These are phyloP conservation scores for Xiphydria camelus DNA, from an alignment of 2,888 invertebrate genomes.

Conservation along the genomic window DNA sequence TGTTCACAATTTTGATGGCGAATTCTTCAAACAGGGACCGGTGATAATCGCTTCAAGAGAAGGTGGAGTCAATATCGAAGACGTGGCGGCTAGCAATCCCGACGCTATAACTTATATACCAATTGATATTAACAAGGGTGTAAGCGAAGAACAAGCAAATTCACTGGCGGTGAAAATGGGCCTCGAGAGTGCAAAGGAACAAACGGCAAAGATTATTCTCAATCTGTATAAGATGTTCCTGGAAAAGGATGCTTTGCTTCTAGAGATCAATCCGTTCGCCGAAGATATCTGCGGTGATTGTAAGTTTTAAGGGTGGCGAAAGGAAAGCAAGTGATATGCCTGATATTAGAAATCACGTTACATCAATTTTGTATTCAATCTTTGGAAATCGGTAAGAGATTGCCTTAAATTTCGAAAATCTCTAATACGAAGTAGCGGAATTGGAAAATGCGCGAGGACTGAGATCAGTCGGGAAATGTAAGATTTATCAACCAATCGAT, in stretches of 20 bases:
- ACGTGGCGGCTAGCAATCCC: constrained; percentile 86
- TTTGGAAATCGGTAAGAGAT: too few relatives aligned
- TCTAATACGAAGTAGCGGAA: too few relatives aligned
- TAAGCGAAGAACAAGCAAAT: constrained; percentile 71
- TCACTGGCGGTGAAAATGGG: constrained; percentile 64
- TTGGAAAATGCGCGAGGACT: too few relatives aligned
- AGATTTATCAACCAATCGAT: neutral
- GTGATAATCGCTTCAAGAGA: constrained; percentile 91
- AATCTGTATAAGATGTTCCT: constrained; percentile 62
- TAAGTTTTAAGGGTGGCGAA: too few relatives aligned
- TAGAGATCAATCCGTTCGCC: constrained; percentile 66
- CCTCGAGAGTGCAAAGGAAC: constrained; percentile 18
- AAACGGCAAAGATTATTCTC: constrained; percentile 19
- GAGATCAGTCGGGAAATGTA: too few relatives aligned
- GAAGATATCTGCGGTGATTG: constrained; percentile 56
- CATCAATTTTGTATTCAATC: constrained; percentile 9
- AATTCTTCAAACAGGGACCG: constrained; percentile 78
- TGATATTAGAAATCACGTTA: neutral
- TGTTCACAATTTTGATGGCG: too few relatives aligned
- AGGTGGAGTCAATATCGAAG: constrained; percentile 94
- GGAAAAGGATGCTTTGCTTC: constrained; percentile 61
- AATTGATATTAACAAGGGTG: constrained; percentile 75
- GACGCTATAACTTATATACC: constrained; percentile 87
- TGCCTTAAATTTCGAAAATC: neutral
- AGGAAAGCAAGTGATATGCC: neutral